Percentiles rank a stretch among this genome's conserved stretches.
Conservation (phyloP, 2,797 vertebrate species). For the Jordanella pulchra region DNA sequence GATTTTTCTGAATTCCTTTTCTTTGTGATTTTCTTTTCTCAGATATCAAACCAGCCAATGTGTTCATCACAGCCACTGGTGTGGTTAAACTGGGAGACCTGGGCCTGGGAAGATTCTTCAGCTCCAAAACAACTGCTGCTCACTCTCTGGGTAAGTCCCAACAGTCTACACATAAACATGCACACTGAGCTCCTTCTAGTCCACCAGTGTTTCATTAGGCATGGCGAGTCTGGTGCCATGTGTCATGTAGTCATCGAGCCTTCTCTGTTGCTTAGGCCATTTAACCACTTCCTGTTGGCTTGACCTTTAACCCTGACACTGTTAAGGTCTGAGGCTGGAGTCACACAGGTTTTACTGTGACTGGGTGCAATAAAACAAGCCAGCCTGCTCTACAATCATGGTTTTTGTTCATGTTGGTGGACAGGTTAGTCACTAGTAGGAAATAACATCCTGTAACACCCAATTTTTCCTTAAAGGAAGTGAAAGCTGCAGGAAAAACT, state of each 20-base stretch:
- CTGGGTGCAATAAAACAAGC: slow-evolving; percentile 44
- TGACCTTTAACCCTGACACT: slow-evolving; percentile 73
- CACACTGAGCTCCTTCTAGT: slow-evolving; percentile 44
- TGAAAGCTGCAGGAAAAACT: slow-evolving; percentile 23
- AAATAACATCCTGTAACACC: slow-evolving; percentile 35
- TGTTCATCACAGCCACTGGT: slow-evolving; percentile 98
- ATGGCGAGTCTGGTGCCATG: slow-evolving; percentile 73
- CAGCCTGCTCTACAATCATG: slow-evolving; percentile 52
- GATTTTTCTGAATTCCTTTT: neutral
- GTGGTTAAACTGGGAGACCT: slow-evolving; percentile 98
- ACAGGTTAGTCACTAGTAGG: slow-evolving; percentile 40
- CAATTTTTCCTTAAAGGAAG: slow-evolving; percentile 24
- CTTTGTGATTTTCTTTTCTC: slow-evolving; percentile 29
- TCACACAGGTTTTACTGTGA: slow-evolving; percentile 58
- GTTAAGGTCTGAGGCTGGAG: slow-evolving; percentile 50
- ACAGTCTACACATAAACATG: slow-evolving; percentile 2
- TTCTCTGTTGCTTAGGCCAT: slow-evolving; percentile 59
- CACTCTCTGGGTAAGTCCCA: slow-evolving; percentile 91
- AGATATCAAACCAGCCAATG: slow-evolving; percentile 98
- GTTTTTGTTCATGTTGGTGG: slow-evolving; percentile 47
- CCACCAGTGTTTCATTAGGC: slow-evolving; percentile 84
- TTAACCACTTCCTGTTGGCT: slow-evolving; percentile 81
- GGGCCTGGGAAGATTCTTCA: slow-evolving; percentile 96
- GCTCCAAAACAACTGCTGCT: slow-evolving; percentile 96
- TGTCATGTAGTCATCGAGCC: slow-evolving; percentile 72